phyloP scores from a whole-genome alignment of 2,797 vertebrate species.

The Clarias laeviceps region DNA sequence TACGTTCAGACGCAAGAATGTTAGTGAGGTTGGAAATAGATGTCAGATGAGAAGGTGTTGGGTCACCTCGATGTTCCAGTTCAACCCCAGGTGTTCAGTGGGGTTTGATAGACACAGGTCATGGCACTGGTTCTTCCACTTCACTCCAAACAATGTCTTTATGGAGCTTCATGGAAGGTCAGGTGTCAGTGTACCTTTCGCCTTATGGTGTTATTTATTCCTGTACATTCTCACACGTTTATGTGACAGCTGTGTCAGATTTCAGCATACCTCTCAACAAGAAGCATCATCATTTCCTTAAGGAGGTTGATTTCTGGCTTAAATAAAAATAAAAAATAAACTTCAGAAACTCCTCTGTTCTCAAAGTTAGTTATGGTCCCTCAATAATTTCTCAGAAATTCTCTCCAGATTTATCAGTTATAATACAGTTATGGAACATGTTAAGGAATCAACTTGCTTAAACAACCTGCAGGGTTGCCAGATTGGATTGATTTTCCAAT shows the following conservation, averaged over 20 bases:
- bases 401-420: neutral
- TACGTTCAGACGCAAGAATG: no score
- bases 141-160: no score
- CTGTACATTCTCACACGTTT: neutral
- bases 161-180: neutral
- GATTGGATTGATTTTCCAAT: neutral
- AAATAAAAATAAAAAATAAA: neutral
- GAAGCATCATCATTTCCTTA: neutral
- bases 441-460: neutral
- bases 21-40: no score
- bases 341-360: neutral
- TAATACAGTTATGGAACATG: neutral
- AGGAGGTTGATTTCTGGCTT: neutral
- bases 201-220: neutral
- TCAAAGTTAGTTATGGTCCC: no score
- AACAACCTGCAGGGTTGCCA: neutral
- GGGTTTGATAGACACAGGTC: neutral
- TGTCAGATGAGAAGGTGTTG: no score
- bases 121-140: neutral
- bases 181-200: neutral
- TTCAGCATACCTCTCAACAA: neutral
- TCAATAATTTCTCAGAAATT: neutral
- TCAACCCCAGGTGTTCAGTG: neutral
- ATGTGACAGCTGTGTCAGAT: no score
- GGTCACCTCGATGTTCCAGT: no score